Evolutionary conservation across 2,113 vertebrate genomes (phyloP), one percentile per base, ranked within the genome.

Genomic region (Rynchops niger): DNA sequence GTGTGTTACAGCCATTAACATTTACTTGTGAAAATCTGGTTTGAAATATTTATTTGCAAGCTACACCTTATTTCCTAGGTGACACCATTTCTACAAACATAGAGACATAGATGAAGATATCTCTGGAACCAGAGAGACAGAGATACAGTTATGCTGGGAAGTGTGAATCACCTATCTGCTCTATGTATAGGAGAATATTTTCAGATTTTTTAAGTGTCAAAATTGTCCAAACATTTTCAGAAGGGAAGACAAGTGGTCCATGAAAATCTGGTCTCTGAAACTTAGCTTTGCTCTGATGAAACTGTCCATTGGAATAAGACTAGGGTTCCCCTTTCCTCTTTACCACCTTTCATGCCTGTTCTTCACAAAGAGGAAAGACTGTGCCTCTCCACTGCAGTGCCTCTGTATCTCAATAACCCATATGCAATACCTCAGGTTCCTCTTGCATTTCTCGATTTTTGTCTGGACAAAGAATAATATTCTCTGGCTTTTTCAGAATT

Each of bases 31-130:
- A 91, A 95, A 87, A 95, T 73, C 62, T 27, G 36, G 15, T 71
- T 89, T 91, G 93, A 87, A 92, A 91, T 89, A 95, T 47, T 70
- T 91, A 87, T 90, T 93, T 93, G 77, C 70, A 82, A 85, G 81
- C 56, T 66, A 38, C 40, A 80, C 49, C 38, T 66, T 62, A 95
- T 86, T 94, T 91, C 65, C 49, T n/a, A 34, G 58, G 53, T 87
- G 87, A 93, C 11, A 61, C 22, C 20, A 61, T 89, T 80, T 73
- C 55, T 80, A 29, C 36, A 70, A 76, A 29, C 59, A 58, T 0
- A 30, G 38, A 73, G 63, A 61, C 73, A 82, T 3, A 63, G 40
- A 58, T 40, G 50, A 74, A 86, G 88, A 70, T 74, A 66, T 62
- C 76, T 83, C 83, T 94, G 83, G 40, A 94, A 53, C 6, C 53